phyloP scores from a whole-genome alignment of 1,140 invertebrate genomes.

The Sarcophaga peregrina region DNA sequence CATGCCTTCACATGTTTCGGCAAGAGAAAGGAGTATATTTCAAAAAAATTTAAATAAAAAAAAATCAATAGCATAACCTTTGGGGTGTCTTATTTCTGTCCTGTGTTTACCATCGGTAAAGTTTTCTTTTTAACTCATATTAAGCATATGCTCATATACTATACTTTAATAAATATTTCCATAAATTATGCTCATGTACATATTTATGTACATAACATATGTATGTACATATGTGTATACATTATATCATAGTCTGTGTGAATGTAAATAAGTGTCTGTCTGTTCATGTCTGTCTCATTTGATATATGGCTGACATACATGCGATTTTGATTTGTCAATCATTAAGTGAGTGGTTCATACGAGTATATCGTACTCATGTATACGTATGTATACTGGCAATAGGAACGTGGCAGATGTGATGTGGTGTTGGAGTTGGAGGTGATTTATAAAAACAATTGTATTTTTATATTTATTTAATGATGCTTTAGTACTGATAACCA shows the following conservation, averaged over 20 bases:
- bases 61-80: too few species aligned
- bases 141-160: too few species aligned
- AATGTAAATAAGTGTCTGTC: not conserved
- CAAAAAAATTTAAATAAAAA: too few species aligned
- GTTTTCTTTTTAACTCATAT: too few species aligned
- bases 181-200: too few species aligned
- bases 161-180: too few species aligned
- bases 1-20: too few species aligned
- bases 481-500: slow-evolving; percentile 36
- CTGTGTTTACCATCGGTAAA: too few species aligned
- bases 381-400: not conserved
- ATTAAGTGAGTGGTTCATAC: not conserved
- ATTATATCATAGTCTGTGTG: not conserved
- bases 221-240: not conserved
- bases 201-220: not conserved
- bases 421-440: not conserved
- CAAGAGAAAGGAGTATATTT: too few species aligned
- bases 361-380: not conserved
- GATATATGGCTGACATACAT: slow-evolving; percentile 31
- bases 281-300: not conserved
- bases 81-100: too few species aligned
- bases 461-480: slow-evolving; percentile 25
- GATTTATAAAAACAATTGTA: slow-evolving; percentile 16
- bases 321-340: slow-evolving; percentile 22
- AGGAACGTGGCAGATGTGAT: not conserved